These are phyloP conservation scores for Leptopilina clavipes DNA, from an alignment of 1,140 invertebrate genomes.

Conservation along the genomic window DNA sequence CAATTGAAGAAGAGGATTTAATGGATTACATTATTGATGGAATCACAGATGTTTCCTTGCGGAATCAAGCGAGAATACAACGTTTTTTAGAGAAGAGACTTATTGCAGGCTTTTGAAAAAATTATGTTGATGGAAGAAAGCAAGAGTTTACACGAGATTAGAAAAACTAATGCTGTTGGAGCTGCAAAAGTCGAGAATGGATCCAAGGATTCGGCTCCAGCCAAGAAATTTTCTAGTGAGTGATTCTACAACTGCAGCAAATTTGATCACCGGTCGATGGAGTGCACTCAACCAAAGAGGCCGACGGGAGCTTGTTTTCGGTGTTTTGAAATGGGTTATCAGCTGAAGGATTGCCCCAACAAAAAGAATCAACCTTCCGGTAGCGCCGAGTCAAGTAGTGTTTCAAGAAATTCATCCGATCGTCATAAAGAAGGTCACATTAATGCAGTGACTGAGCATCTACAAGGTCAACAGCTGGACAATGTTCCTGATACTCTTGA, in stretches of 20 bases:
- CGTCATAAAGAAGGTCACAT: not conserved
- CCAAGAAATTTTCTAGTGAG: not conserved
- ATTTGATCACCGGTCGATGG: not conserved
- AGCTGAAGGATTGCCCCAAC: not conserved
- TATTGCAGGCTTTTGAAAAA: not conserved
- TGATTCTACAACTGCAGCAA: not conserved
- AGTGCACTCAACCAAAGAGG: not conserved
- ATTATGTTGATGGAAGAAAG: not conserved
- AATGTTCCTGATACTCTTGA: not conserved
- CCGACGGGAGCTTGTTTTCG: not conserved
- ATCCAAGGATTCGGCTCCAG: not conserved
- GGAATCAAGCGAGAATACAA: slow-evolving; percentile 41
- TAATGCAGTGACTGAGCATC: not conserved
- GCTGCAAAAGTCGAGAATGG: not conserved
- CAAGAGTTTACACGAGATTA: not conserved
- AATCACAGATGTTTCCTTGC: slow-evolving; percentile 42
- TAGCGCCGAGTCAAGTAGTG: not conserved
- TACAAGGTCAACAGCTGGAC: not conserved
- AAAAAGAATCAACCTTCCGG: not conserved
- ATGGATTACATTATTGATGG: slow-evolving; percentile 55
- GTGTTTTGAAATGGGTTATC: not conserved
- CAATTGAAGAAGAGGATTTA: slow-evolving; percentile 47
- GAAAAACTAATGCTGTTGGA: not conserved
- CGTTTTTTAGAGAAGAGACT: not conserved
- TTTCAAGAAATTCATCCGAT: too few relatives aligned